A percentile compares a stretch with the other conserved stretches of the same genome.
Conservation (phyloP, 2,113 vertebrate genomes). For the Nothoprocta pentlandii region DNA sequence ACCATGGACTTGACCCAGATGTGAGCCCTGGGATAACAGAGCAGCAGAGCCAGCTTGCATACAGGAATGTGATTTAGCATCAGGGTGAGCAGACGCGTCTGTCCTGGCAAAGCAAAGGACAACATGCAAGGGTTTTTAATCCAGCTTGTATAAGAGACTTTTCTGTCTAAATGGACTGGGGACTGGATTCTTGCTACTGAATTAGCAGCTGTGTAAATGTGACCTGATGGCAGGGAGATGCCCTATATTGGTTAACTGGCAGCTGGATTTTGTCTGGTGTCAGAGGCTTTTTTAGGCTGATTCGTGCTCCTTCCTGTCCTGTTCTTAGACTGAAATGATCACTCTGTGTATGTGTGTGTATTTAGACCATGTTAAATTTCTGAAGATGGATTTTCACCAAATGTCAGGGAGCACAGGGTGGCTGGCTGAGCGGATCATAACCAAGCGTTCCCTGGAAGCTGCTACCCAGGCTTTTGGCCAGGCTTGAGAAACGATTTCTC, state of each 20-base stretch:
- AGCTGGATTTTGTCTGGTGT: not conserved
- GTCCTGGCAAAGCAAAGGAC: not conserved
- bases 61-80: not conserved
- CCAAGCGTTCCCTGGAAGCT: not conserved
- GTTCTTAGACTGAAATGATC: not conserved
- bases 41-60: not conserved
- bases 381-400: not conserved
- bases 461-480: not conserved
- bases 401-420: not conserved
- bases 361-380: not conserved
- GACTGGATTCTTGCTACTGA: not conserved
- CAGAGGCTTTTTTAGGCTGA: not conserved
- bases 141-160: not conserved
- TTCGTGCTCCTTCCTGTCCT: not conserved
- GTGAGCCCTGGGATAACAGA: not conserved
- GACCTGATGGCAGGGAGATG: not conserved
- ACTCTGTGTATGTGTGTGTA: not conserved
- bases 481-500: not conserved
- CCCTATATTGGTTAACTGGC: not conserved
- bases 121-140: not conserved
- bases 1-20: not conserved
- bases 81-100: not conserved
- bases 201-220: not conserved
- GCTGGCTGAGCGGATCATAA: not conserved
- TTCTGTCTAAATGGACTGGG: not conserved